Evolutionary conservation across 2,113 vertebrate genomes (phyloP).

Genomic region (Callopanchax toddi): DNA sequence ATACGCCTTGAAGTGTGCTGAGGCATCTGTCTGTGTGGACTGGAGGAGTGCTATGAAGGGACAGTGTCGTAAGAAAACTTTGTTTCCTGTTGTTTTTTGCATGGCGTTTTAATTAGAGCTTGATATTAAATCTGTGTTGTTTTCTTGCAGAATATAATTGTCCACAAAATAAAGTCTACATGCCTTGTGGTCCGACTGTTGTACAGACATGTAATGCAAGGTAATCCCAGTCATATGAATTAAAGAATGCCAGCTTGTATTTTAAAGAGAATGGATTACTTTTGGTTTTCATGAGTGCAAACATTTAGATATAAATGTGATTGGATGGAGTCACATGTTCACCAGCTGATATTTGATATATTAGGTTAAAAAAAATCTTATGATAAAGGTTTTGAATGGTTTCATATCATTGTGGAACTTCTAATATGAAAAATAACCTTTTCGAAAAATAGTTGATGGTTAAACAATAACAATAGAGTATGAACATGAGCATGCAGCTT

Average conservation of each 20-base stretch:
- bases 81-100: background rate
- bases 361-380: too few relatives aligned
- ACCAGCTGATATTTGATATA: background rate
- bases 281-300: background rate
- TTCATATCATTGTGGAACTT: too few relatives aligned
- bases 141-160: conserved; percentile 80
- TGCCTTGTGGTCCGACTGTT: conserved; percentile 80
- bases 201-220: conserved; percentile 81
- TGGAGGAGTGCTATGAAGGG: conserved; percentile 84
- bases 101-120: background rate
- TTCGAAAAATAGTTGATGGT: too few relatives aligned
- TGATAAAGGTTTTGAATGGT: too few relatives aligned
- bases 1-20: conserved; percentile 82
- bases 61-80: conserved; percentile 81
- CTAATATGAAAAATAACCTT: too few relatives aligned
- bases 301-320: background rate
- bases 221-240: conserved; percentile 60
- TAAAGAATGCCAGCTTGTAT: background rate
- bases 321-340: background rate
- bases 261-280: too few relatives aligned
- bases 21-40: conserved; percentile 79
- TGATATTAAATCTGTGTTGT: conserved; percentile 6
- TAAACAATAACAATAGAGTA: too few relatives aligned
- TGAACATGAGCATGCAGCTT: too few relatives aligned
- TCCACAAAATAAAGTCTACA: conserved; percentile 77